Percentiles rank a stretch among this genome's conserved stretches.
Evolutionary conservation across 2,888 invertebrate genomes (phyloP).

Genomic region (Villa cingulata): DNA sequence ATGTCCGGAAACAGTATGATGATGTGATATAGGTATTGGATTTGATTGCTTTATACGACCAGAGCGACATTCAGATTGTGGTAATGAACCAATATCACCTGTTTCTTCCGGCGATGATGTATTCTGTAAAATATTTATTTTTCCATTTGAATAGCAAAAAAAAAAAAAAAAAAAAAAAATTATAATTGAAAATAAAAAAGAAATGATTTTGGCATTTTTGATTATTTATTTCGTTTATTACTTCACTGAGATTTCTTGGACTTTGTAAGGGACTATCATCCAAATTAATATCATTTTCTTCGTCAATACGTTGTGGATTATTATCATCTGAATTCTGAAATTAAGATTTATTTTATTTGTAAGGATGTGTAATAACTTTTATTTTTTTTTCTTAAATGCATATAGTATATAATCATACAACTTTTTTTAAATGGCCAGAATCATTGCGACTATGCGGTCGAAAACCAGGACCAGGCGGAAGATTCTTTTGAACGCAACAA

Average conservation of each 20-base stretch:
- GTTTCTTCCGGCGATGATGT: constrained; percentile 18
- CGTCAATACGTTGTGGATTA: constrained; percentile 54
- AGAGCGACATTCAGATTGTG: constrained; percentile 27
- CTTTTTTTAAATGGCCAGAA: constrained; percentile 48
- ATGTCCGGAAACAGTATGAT: constrained; percentile 67
- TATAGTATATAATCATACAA: no score
- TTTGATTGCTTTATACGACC: constrained; percentile 48
- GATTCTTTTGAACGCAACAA: constrained; percentile 88
- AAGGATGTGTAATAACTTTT: no score
- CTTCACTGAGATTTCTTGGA: constrained; percentile 18
- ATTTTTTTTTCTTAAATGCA: neutral
- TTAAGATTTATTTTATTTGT: constrained; percentile 8
- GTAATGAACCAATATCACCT: constrained; percentile 20
- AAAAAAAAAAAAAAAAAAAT: no score
- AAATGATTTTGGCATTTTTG: neutral
- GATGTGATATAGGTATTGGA: constrained; percentile 54
- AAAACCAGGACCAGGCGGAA: constrained; percentile 86
- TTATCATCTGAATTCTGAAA: constrained; percentile 48
- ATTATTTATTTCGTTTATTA: constrained; percentile 16
- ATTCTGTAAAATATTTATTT: neutral
- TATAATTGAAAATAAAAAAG: neutral
- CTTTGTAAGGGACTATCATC: constrained; percentile 20
- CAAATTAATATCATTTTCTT: constrained; percentile 45
- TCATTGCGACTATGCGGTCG: constrained; percentile 83
- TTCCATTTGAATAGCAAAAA: neutral